Conservation (phyloP, 2,888 invertebrate genomes). For the Nemoura dubitans region DNA sequence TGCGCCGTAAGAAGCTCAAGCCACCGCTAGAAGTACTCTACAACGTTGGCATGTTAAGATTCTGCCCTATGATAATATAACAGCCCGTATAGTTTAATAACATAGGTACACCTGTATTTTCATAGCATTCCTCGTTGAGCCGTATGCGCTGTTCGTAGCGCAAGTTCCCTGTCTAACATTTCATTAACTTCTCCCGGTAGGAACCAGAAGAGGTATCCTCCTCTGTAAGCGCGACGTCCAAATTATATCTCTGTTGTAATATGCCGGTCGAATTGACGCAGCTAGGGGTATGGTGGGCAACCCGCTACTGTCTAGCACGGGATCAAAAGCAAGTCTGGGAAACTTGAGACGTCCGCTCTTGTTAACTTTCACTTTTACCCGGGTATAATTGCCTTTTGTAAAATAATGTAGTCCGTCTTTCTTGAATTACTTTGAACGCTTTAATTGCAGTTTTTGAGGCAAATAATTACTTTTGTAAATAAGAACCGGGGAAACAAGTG, state of each 20-base stretch:
- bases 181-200: neutral
- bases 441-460: neutral
- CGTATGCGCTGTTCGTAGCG: neutral
- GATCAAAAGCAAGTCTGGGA: neutral
- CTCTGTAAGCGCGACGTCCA: constrained; percentile 13
- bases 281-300: neutral
- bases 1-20: constrained; percentile 5
- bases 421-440: neutral
- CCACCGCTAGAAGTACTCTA: neutral
- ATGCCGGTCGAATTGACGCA: neutral
- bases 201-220: neutral
- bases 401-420: neutral
- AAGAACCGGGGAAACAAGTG: neutral
- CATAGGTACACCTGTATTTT: constrained; percentile 34
- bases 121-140: neutral
- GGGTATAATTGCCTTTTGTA: neutral
- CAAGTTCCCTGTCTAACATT: constrained; percentile 21
- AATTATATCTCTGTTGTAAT: constrained; percentile 22
- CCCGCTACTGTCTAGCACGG: neutral
- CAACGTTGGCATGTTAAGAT: neutral
- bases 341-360: neutral
- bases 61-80: neutral
- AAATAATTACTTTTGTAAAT: neutral
- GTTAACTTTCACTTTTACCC: neutral
- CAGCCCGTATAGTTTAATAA: constrained; percentile 34